Percentiles rank a stretch among this genome's conserved stretches.
Conservation (phyloP, 2,797 vertebrate species). For the Tachyglossus aculeatus region DNA sequence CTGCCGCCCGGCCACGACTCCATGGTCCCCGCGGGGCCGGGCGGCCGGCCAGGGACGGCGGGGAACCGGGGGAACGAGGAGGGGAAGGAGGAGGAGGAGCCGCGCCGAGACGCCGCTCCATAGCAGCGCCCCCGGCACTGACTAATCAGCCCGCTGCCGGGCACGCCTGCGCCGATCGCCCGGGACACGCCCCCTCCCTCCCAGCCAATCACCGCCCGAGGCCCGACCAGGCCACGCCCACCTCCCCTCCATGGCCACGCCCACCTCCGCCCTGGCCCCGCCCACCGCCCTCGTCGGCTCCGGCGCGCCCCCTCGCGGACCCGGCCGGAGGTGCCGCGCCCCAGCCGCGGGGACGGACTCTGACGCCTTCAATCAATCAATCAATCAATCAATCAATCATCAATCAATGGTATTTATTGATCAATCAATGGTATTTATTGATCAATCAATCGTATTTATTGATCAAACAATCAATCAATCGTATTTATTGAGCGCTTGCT, state of each 20-base stretch:
- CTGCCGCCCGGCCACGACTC: slow-evolving; percentile 89
- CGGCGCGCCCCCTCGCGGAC: neutral
- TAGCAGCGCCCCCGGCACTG: slow-evolving; percentile 72
- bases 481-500: too few species aligned
- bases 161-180: slow-evolving; percentile 74
- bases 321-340: too few species aligned
- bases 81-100: slow-evolving; percentile 55
- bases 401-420: too few species aligned
- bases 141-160: slow-evolving; percentile 77
- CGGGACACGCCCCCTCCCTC: neutral
- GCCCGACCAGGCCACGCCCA: neutral
- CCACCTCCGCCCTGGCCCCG: neutral
- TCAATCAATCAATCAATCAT: too few species aligned
- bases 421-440: too few species aligned
- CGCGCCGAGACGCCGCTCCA: slow-evolving; percentile 74
- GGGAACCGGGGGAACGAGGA: neutral
- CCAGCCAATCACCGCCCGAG: too few species aligned
- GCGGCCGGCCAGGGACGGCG: slow-evolving; percentile 18
- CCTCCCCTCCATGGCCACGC: neutral
- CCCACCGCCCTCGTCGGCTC: slow-evolving; percentile 30
- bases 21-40: slow-evolving; percentile 78
- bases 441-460: too few species aligned
- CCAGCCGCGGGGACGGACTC: too few species aligned
- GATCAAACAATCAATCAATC: too few species aligned
- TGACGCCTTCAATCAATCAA: too few species aligned